Percentiles rank a stretch among this genome's conserved stretches.
phyloP scores from a whole-genome alignment of 1,140 invertebrate genomes.

The Onthophagus taurus region DNA sequence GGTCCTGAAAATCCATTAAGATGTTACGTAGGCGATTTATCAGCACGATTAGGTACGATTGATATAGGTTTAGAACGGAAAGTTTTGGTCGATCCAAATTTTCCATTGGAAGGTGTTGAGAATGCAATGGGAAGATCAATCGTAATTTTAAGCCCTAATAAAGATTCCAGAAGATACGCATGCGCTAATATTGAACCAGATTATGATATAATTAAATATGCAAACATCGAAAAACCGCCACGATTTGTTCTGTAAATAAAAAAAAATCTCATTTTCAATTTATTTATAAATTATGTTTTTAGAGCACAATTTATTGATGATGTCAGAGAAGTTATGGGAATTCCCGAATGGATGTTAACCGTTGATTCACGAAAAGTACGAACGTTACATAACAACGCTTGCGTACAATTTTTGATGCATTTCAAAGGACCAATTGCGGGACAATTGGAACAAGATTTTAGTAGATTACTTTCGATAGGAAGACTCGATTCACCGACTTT shows the following conservation, averaged over 20 bases:
- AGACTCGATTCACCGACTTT: conserved; percentile 63
- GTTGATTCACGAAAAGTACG: conserved; percentile 74
- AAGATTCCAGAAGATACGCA: conserved; percentile 61
- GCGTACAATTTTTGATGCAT: conserved; percentile 80
- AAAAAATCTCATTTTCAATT: not conserved
- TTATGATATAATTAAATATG: conserved; percentile 83
- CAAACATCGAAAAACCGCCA: conserved; percentile 76
- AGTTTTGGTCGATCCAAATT: conserved; percentile 77
- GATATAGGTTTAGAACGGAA: conserved; percentile 67
- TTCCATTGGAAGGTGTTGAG: conserved; percentile 69
- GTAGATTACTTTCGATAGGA: conserved; percentile 60
- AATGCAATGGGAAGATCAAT: conserved; percentile 77
- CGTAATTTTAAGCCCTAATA: conserved; percentile 70
- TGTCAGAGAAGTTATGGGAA: conserved; percentile 69
- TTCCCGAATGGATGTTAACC: conserved; percentile 82
- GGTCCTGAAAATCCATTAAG: conserved; percentile 74
- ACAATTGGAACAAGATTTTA: conserved; percentile 69
- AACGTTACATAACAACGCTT: conserved; percentile 64
- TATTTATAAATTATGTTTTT: conserved; percentile 14
- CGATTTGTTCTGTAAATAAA: conserved; percentile 75
- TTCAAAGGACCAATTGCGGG: conserved; percentile 74
- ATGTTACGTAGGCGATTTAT: conserved; percentile 90
- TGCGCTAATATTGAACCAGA: conserved; percentile 89
- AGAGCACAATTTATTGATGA: conserved; percentile 80
- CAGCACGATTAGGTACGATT: conserved; percentile 73